A percentile compares a stretch with the other conserved stretches of the same genome.
phyloP scores from a whole-genome alignment of 2,113 vertebrate genomes.

The Megaceryle maxima region DNA sequence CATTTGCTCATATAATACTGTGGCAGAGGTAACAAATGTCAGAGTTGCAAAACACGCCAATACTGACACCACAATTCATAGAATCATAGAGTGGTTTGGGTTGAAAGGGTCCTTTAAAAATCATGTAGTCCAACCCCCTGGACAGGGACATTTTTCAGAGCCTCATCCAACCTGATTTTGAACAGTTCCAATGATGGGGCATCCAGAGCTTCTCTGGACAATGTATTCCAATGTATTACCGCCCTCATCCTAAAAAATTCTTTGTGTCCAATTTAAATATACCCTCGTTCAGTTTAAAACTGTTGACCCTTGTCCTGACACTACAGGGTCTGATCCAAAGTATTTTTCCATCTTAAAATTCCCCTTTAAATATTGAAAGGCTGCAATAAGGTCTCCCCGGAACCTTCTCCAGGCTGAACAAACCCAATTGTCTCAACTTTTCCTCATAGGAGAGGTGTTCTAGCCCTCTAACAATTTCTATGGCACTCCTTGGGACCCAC shows the following conservation, averaged over 20 bases:
- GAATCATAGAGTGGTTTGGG: not conserved
- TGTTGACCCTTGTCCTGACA: not conserved
- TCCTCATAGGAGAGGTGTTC: not conserved
- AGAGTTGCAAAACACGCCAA: not conserved
- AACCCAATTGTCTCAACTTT: not conserved
- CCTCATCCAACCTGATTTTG: not conserved
- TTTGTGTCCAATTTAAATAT: not conserved
- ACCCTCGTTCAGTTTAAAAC: not conserved
- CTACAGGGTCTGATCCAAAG: not conserved
- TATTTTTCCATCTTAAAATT: not conserved
- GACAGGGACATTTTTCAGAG: not conserved
- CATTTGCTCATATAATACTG: not conserved
- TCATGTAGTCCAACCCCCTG: not conserved
- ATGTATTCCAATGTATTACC: not conserved
- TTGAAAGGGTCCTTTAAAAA: not conserved
- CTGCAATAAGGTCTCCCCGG: not conserved
- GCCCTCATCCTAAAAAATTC: not conserved
- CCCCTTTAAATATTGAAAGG: not conserved
- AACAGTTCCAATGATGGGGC: not conserved
- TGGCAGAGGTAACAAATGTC: not conserved
- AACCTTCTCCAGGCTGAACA: not conserved
- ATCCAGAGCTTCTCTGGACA: not conserved
- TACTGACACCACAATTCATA: not conserved
- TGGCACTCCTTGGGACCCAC: not conserved
- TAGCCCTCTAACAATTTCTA: not conserved